These are phyloP conservation scores for Anoplophora glabripennis DNA, from an alignment of 1,140 invertebrate genomes.

Conservation along the genomic window DNA sequence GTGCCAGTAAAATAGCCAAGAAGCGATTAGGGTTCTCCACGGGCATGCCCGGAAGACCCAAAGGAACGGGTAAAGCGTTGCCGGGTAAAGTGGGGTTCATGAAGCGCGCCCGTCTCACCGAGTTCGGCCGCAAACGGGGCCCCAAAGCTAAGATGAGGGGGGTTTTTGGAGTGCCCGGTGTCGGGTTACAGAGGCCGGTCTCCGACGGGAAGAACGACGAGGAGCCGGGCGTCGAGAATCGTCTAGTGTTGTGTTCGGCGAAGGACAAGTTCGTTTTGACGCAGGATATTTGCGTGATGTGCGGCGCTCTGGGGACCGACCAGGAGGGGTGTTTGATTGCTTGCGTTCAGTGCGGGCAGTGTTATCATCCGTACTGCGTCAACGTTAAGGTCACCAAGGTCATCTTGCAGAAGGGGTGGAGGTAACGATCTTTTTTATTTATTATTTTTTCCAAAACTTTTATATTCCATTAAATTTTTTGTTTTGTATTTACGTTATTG, in stretches of 20 bases:
- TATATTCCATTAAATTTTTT: too few relatives aligned
- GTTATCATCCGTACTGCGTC: slow-evolving; percentile 98
- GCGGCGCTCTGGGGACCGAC: slow-evolving; percentile 92
- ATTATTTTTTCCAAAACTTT: too few relatives aligned
- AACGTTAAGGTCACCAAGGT: slow-evolving; percentile 91
- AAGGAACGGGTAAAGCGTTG: slow-evolving; percentile 54
- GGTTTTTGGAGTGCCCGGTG: slow-evolving; percentile 75
- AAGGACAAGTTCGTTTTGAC: slow-evolving; percentile 92
- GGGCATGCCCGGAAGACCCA: slow-evolving; percentile 60
- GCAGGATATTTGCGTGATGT: slow-evolving; percentile 97
- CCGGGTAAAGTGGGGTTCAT: slow-evolving; percentile 63
- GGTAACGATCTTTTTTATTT: too few relatives aligned
- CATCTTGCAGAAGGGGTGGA: slow-evolving; percentile 93
- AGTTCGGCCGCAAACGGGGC: slow-evolving; percentile 75
- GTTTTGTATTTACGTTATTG: too few relatives aligned
- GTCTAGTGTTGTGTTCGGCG: slow-evolving; percentile 86
- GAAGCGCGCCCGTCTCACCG: slow-evolving; percentile 67
- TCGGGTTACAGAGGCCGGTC: slow-evolving; percentile 66
- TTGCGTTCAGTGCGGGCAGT: slow-evolving; percentile 98
- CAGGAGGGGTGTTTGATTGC: slow-evolving; percentile 92
- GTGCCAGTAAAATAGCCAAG: slow-evolving; percentile 73
- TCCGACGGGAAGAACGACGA: slow-evolving; percentile 58
- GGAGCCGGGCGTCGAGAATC: slow-evolving; percentile 79
- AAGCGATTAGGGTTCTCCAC: slow-evolving; percentile 66
- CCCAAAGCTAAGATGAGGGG: slow-evolving; percentile 82